Base-by-base conservation (phyloP, 2,113 vertebrate genomes). In the Strix uralensis region DNA sequence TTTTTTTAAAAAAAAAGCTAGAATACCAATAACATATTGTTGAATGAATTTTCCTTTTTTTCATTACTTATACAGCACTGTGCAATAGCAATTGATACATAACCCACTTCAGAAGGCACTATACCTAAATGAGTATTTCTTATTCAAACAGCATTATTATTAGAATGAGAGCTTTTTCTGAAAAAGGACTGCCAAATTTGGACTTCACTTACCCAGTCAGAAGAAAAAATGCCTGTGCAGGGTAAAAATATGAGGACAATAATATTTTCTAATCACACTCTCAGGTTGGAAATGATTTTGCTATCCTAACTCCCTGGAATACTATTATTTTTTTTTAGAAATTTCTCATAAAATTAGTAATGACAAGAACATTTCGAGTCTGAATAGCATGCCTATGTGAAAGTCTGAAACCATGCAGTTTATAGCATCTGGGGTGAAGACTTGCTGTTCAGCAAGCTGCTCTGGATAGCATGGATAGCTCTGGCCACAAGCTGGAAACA, bases 391-490 rank as follows among this genome's bases (percentile, higher is more conserved):
- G 79, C 15, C 44, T 81, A 6, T 57, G 57, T 92, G 52, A 91
- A 32, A 83, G n/a, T 23, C 49, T 88, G 92, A 95, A 89, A 67
- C 80, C 62, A 62, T 66, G 93, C 46, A 78, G 75, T 81, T 83
- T 72, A 71, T 55, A 95, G 90, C 88, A 92, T 81, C 88, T 94
- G 81, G 67, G 34, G 22, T 62, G 55, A 95, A 80, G n/a, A 66
- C 92, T 96, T 3, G 1, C 95, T 88, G 81, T 86, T 90, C 72
- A 83, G 52, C 82, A 92, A 70, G 85, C 84, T 95, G 95, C 67
- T 92, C 65, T 74, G 52, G 36, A 62, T 65, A 65, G 44, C 44
- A 40, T 1, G 7, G 70, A 51, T 30, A 93, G 20, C 32, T 65
- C 59, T 86, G 51, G 74, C 51, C 86, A 62, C 26, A 66, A 86